phyloP scores from a whole-genome alignment of 2,797 vertebrate genomes.

The Synaphobranchus kaupii region DNA sequence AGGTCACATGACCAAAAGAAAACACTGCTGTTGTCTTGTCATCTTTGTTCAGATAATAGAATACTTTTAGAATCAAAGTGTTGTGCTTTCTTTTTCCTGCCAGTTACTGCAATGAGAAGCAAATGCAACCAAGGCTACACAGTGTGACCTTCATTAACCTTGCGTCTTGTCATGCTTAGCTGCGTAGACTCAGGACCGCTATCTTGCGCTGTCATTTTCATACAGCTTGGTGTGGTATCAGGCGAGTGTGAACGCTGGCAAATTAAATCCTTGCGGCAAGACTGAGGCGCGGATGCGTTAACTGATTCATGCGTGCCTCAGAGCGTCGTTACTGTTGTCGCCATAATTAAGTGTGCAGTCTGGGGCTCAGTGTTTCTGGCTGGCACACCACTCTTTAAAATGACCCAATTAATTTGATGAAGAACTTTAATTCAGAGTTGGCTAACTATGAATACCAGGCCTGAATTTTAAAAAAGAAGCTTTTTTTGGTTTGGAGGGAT shows the following conservation, averaged over 20 bases:
- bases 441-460: slow-evolving; percentile 48
- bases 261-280: slow-evolving; percentile 25
- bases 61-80: no score
- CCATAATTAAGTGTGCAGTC: slow-evolving; percentile 62
- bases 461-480: slow-evolving; percentile 49
- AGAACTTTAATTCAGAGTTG: slow-evolving; percentile 56
- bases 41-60: no score
- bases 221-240: slow-evolving; percentile 29
- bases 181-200: neutral
- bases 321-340: slow-evolving; percentile 42
- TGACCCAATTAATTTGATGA: slow-evolving; percentile 68
- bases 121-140: neutral
- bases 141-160: neutral
- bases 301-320: slow-evolving; percentile 30
- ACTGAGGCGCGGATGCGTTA: slow-evolving; percentile 29
- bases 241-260: slow-evolving; percentile 36
- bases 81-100: no score
- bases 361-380: slow-evolving; percentile 48
- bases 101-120: neutral
- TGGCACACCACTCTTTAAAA: slow-evolving; percentile 55
- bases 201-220: neutral
- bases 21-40: no score
- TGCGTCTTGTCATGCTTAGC: neutral
- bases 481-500: slow-evolving; percentile 38
- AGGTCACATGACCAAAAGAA: no score